A percentile compares a stretch with the other conserved stretches of the same genome.
Evolutionary conservation across 2,888 invertebrate species (phyloP).

Genomic region (Andrena marginata): DNA sequence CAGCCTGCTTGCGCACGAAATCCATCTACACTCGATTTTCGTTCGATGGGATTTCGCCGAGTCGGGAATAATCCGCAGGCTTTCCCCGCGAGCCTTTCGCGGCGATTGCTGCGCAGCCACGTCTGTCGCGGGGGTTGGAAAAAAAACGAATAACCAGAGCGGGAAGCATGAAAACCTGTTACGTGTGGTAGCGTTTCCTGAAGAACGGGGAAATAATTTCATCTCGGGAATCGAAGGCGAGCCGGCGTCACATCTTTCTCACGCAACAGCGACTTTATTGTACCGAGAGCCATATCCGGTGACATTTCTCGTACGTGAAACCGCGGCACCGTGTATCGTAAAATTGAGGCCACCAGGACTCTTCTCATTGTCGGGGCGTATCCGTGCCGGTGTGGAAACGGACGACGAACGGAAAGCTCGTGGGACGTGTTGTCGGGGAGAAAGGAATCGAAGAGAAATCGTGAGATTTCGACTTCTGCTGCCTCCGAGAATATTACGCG

Average conservation of each 20-base stretch:
- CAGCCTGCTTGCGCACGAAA: conserved; percentile 17
- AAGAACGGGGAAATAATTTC: conserved; percentile 40
- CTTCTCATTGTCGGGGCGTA: conserved; percentile 48
- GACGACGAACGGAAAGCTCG: conserved; percentile 54
- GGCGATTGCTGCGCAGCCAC: conserved; percentile 10
- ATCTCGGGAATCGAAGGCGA: conserved; percentile 26
- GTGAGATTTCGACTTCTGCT: conserved; percentile 24
- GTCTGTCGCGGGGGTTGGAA: too few species aligned
- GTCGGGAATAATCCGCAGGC: conserved; percentile 16
- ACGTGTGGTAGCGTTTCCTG: not conserved
- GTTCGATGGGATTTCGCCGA: conserved; percentile 12
- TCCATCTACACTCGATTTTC: conserved; percentile 12
- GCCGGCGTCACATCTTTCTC: conserved; percentile 2
- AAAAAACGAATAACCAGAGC: not conserved
- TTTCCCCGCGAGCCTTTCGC: conserved; percentile 12
- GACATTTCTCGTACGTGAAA: conserved; percentile 18
- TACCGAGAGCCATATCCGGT: conserved; percentile 30
- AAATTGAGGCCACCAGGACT: conserved; percentile 58
- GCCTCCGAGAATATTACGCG: conserved; percentile 9
- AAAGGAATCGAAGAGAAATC: conserved; percentile 16
- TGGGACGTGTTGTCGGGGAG: conserved; percentile 45
- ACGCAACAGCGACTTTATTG: conserved; percentile 36
- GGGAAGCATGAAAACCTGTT: conserved; percentile 1
- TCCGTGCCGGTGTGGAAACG: conserved; percentile 60
- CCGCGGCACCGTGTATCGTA: conserved; percentile 34